These are phyloP conservation scores for Didymodactylos carnosus DNA, from an alignment of 2,888 invertebrate species.

Conservation along the genomic window DNA sequence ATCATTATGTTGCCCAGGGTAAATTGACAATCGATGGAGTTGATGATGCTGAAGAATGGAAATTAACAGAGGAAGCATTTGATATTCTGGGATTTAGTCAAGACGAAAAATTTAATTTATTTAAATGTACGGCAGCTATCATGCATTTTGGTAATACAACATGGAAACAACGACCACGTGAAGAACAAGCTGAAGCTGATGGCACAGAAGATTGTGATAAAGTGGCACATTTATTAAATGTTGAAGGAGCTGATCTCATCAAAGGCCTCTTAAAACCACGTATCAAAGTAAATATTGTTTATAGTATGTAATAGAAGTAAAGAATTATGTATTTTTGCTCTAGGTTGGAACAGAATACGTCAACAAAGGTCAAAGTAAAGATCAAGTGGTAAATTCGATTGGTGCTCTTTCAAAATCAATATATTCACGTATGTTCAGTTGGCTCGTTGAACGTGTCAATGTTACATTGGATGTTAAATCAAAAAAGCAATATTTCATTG, in stretches of 20 bases:
- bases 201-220: conserved; percentile 53
- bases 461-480: conserved; percentile 94
- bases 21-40: conserved; percentile 74
- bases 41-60: conserved; percentile 81
- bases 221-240: conserved; percentile 72
- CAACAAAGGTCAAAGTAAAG: conserved; percentile 91
- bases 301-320: background rate
- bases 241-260: conserved; percentile 67
- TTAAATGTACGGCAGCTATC: conserved; percentile 88
- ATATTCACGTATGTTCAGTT: conserved; percentile 41
- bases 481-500: conserved; percentile 95
- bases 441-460: conserved; percentile 97
- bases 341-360: conserved; percentile 76
- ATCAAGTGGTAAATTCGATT: conserved; percentile 41
- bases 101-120: conserved; percentile 75
- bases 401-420: conserved; percentile 36
- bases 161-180: conserved; percentile 99
- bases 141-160: conserved; percentile 99
- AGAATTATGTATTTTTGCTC: background rate
- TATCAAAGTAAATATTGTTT: conserved; percentile 47
- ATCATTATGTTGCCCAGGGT: conserved; percentile 84
- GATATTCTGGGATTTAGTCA: conserved; percentile 93
- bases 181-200: conserved; percentile 96
- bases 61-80: conserved; percentile 56
- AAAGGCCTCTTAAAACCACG: conserved; percentile 61